phyloP scores from a whole-genome alignment of 53 echinoderm and acorn worm genomes.

The Temnopleurus reevesii region DNA sequence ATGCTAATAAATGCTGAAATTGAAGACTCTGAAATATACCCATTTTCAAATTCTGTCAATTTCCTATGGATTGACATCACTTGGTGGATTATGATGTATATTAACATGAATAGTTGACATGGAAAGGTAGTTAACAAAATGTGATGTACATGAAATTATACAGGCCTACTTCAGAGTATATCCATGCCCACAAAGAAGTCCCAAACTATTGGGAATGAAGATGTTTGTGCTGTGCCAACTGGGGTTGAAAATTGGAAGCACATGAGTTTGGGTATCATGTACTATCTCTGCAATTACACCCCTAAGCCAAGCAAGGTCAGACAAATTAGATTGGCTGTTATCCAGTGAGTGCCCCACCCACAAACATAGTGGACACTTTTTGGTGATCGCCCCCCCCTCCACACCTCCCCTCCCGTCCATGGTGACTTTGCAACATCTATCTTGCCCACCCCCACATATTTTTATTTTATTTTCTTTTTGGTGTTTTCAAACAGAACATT shows the following conservation, averaged over 20 bases:
- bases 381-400: background rate
- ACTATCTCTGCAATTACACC: background rate
- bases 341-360: conserved; percentile 20
- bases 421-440: background rate
- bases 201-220: background rate
- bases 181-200: no score
- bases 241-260: conserved; percentile 37
- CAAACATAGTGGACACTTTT: background rate
- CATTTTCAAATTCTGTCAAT: no score
- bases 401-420: background rate
- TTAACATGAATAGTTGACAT: no score
- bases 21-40: no score
- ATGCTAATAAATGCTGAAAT: no score
- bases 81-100: no score
- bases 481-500: no score
- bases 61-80: no score
- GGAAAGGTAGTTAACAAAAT: no score
- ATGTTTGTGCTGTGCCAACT: conserved; percentile 30
- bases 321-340: conserved; percentile 32
- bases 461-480: no score
- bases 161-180: no score
- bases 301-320: conserved; percentile 30
- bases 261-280: conserved; percentile 43
- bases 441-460: background rate
- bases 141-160: no score